A percentile compares a stretch with the other conserved stretches of the same genome.
Evolutionary conservation across 2,113 vertebrate genomes (phyloP).

Genomic region (Acanthisitta chloris): DNA sequence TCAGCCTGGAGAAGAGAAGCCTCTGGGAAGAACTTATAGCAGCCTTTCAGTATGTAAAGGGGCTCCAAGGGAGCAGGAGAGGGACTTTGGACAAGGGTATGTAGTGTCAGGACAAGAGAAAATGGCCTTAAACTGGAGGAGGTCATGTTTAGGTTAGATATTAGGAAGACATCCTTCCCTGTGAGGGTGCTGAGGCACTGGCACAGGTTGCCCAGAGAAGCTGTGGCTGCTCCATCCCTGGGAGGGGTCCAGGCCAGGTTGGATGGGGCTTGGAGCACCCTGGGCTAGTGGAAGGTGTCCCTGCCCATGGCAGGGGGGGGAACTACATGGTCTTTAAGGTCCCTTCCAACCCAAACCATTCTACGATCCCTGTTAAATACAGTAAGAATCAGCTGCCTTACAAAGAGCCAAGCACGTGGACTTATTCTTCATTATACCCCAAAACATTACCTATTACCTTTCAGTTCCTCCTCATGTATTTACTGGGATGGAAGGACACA

Average conservation of each 20-base stretch:
- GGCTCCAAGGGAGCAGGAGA: neutral
- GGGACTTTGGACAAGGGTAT: neutral
- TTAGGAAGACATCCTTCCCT: neutral
- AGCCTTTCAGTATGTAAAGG: neutral
- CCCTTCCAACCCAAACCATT: neutral
- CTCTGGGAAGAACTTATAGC: neutral
- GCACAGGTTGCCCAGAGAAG: neutral
- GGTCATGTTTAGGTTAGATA: neutral
- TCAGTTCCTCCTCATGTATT: neutral
- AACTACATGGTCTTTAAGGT: neutral
- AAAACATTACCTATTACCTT: neutral
- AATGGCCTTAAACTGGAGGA: neutral
- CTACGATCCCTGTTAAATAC: neutral
- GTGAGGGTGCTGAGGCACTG: neutral
- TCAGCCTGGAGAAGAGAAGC: neutral
- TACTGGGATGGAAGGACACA: neutral
- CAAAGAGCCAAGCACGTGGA: neutral
- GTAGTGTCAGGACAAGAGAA: too few relatives aligned
- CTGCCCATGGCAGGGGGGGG: neutral
- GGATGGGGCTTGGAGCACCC: fast-evolving
- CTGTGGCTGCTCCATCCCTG: neutral
- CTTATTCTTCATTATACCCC: neutral
- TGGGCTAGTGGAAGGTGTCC: neutral
- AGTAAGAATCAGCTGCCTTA: neutral
- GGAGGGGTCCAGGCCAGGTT: fast-evolving